Conservation (phyloP, 2,797 vertebrate species). For the Pseudochaenichthys georgianus region DNA sequence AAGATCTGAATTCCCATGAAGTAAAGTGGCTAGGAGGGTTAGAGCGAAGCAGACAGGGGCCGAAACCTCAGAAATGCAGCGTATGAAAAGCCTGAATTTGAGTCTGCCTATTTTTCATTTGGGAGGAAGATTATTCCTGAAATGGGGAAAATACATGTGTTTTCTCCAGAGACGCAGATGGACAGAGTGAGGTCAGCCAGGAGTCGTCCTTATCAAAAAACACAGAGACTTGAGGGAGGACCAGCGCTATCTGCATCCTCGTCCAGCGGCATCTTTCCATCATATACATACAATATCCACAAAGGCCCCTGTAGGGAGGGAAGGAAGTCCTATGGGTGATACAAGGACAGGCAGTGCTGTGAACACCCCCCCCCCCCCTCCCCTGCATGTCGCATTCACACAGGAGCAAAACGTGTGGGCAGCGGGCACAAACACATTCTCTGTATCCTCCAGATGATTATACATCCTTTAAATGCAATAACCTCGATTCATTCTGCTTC, state of each 20-base stretch:
- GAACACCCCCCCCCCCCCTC: constrained; percentile 42
- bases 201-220: constrained; percentile 58
- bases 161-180: constrained; percentile 34
- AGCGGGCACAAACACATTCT: constrained; percentile 73
- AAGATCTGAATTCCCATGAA: constrained; percentile 62
- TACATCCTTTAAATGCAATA: constrained; percentile 81
- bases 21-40: constrained; percentile 43
- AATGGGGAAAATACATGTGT: constrained; percentile 39
- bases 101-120: constrained; percentile 51
- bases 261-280: constrained; percentile 47
- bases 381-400: constrained; percentile 56
- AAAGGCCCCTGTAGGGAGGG: constrained; percentile 48
- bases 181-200: constrained; percentile 54
- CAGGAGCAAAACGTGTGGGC: constrained; percentile 74
- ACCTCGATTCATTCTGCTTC: constrained; percentile 75
- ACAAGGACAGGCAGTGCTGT: constrained; percentile 70
- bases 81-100: constrained; percentile 44
- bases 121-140: constrained; percentile 54
- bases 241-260: constrained; percentile 24
- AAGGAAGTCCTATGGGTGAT: constrained; percentile 70
- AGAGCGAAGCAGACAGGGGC: constrained; percentile 33
- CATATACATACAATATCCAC: constrained; percentile 57
- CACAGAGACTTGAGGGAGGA: constrained; percentile 28
- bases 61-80: constrained; percentile 51
- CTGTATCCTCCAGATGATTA: constrained; percentile 76